Conservation (phyloP, 2,797 vertebrate genomes). For the Enteromius thamalakanensis region DNA sequence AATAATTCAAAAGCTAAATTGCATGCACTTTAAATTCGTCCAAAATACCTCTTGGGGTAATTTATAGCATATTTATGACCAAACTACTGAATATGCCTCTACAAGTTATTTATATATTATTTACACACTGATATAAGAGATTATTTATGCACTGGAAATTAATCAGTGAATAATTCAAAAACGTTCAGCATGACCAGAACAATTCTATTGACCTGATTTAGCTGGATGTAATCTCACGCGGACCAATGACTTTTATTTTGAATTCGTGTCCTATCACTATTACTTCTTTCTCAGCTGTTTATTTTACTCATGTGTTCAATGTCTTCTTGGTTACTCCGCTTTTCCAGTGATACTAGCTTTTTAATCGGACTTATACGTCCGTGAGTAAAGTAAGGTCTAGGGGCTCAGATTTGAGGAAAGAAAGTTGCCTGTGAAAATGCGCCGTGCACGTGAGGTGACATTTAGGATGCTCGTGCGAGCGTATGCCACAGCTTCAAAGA, state of each 20-base stretch:
- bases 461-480: background rate
- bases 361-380: background rate
- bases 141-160: background rate
- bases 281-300: background rate
- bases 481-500: slow-evolving; percentile 10
- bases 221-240: background rate
- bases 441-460: slow-evolving; percentile 22
- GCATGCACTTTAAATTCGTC: background rate
- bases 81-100: background rate
- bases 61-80: background rate
- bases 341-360: background rate
- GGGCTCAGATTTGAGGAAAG: background rate
- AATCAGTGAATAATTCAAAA: background rate
- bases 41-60: background rate
- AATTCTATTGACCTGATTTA: background rate
- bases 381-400: background rate
- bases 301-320: background rate
- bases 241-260: slow-evolving; percentile 46
- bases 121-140: background rate
- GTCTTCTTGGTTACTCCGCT: background rate
- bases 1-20: background rate
- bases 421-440: background rate
- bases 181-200: background rate
- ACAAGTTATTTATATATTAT: no score
- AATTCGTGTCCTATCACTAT: slow-evolving; percentile 34